phyloP scores from a whole-genome alignment of 2,797 vertebrate genomes.

The Amblyopsis hoosieri region DNA sequence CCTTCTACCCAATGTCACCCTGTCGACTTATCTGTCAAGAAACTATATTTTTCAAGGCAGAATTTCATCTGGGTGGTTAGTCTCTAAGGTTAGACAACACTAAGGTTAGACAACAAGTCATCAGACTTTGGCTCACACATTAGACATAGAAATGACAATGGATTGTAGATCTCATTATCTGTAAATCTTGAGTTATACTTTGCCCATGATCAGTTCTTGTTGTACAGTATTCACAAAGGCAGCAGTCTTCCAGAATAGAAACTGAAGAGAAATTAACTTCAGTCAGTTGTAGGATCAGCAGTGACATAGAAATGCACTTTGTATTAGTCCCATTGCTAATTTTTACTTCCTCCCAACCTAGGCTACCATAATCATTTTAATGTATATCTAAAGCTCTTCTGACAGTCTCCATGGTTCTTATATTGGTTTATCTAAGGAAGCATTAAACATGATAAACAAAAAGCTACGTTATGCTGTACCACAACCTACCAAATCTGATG shows the following conservation, averaged over 20 bases:
- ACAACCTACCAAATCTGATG: background rate
- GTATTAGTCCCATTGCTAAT: constrained; percentile 17
- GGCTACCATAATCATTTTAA: no score
- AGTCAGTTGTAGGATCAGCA: constrained; percentile 42
- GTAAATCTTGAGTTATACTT: constrained; percentile 6
- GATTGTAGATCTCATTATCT: background rate
- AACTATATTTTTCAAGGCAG: background rate
- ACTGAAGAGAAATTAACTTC: constrained; percentile 31
- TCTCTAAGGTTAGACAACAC: background rate
- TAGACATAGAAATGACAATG: no score
- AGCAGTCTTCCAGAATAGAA: constrained; percentile 33
- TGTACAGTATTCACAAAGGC: constrained; percentile 13
- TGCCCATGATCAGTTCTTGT: constrained; percentile 7
- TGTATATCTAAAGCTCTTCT: no score
- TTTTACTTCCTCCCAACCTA: constrained; percentile 45
- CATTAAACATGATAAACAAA: no score
- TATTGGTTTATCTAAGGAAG: no score
- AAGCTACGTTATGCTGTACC: no score
- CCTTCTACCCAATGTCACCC: background rate
- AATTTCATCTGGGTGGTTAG: background rate
- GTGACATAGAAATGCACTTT: constrained; percentile 63
- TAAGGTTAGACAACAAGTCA: background rate
- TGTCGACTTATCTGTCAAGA: constrained; percentile 7
- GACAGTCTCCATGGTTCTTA: no score
- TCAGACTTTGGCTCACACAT: constrained; percentile 1